Evolutionary conservation across 2,113 vertebrate species (phyloP).

Genomic region (Eublepharis macularius): DNA sequence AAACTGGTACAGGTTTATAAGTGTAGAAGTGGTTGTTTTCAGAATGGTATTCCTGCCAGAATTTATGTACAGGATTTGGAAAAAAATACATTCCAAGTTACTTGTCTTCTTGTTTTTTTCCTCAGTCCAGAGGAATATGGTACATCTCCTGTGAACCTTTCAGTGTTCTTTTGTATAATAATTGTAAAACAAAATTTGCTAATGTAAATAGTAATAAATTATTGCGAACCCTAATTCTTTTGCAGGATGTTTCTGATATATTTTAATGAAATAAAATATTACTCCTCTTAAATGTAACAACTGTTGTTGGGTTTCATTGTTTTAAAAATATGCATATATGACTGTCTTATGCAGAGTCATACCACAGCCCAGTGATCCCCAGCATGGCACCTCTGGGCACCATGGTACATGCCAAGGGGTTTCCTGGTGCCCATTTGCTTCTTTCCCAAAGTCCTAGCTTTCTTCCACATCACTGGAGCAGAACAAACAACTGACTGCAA

Average conservation of each 20-base stretch:
- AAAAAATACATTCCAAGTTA: background rate
- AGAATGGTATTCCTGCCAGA: background rate
- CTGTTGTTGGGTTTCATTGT: background rate
- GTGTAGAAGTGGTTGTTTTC: background rate
- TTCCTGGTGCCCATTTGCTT: too few relatives aligned
- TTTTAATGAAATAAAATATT: conserved; percentile 84
- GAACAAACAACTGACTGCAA: too few relatives aligned
- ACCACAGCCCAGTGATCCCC: background rate
- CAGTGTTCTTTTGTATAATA: conserved; percentile 60
- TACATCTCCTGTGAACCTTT: conserved; percentile 21
- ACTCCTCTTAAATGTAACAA: conserved; percentile 51
- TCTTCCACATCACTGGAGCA: too few relatives aligned
- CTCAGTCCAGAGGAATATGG: conserved; percentile 21
- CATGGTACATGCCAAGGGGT: too few relatives aligned
- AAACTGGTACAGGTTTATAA: background rate
- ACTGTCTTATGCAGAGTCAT: background rate
- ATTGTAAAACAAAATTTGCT: conserved; percentile 66
- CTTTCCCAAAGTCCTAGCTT: too few relatives aligned
- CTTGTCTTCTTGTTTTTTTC: background rate
- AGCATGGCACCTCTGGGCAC: too few relatives aligned
- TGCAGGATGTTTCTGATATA: conserved; percentile 79
- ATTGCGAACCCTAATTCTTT: conserved; percentile 83
- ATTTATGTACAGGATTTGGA: conserved; percentile 12
- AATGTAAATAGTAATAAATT: conserved; percentile 85
- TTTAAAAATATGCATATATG: background rate